Percentiles rank a stretch among this genome's conserved stretches.
These are phyloP conservation scores for Brachionus sp. DNA, from an alignment of 1,140 invertebrate genomes.

Conservation along the genomic window DNA sequence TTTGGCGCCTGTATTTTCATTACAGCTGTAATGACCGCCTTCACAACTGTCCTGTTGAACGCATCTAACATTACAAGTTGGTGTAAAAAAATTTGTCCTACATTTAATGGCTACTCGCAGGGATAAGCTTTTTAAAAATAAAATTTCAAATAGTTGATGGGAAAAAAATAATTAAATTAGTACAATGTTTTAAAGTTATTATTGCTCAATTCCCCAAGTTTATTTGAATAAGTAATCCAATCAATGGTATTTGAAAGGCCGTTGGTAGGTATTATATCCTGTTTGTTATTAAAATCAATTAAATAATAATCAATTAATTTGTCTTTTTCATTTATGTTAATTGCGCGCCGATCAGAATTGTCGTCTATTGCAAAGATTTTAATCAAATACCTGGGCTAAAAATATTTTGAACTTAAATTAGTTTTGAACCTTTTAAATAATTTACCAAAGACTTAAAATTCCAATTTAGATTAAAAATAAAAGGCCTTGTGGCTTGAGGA, in stretches of 20 bases:
- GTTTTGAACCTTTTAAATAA: neutral
- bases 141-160: neutral
- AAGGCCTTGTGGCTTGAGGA: slow-evolving; percentile 21
- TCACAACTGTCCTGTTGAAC: slow-evolving; percentile 34
- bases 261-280: neutral
- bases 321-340: neutral
- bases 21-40: slow-evolving; percentile 32
- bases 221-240: slow-evolving; percentile 10
- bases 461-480: slow-evolving; percentile 39
- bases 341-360: slow-evolving; percentile 8
- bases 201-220: neutral
- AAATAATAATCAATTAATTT: slow-evolving; percentile 39
- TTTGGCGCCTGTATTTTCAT: slow-evolving; percentile 35
- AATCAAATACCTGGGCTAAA: slow-evolving; percentile 32
- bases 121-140: neutral
- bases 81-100: slow-evolving; percentile 39
- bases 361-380: slow-evolving; percentile 39
- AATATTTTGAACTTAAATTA: neutral
- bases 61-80: slow-evolving; percentile 28
- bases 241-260: neutral
- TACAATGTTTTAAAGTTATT: slow-evolving; percentile 2
- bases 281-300: slow-evolving; percentile 2
- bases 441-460: neutral
- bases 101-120: slow-evolving; percentile 12
- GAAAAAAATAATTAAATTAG: neutral